Evolutionary conservation across 2,888 invertebrate species (phyloP).

Genomic region (Oscheius sp.): DNA sequence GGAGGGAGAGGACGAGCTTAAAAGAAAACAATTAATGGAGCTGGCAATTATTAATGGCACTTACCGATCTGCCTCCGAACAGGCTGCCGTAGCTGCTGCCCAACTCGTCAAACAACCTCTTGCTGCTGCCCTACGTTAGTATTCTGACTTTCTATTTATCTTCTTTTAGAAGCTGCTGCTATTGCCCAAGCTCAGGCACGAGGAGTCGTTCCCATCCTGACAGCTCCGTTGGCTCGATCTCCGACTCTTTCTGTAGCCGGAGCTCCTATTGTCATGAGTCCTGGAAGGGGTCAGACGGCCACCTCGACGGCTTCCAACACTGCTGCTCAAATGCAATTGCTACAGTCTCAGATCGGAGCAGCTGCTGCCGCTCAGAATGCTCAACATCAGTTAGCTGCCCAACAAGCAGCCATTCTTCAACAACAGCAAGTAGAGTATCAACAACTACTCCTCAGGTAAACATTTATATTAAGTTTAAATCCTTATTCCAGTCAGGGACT

Average conservation of each 20-base stretch:
- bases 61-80: constrained; percentile 77
- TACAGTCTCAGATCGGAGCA: constrained; percentile 22
- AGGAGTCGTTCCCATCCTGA: constrained; percentile 32
- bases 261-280: constrained; percentile 62
- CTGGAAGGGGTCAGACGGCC: constrained; percentile 38
- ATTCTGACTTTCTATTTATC: background rate
- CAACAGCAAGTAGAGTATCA: constrained; percentile 54
- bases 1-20: constrained; percentile 98
- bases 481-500: constrained; percentile 26
- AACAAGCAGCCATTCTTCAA: constrained; percentile 51
- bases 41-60: constrained; percentile 99
- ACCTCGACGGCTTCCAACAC: constrained; percentile 17
- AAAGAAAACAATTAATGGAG: constrained; percentile 99
- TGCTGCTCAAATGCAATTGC: constrained; percentile 7
- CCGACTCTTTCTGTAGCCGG: constrained; percentile 53
- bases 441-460: constrained; percentile 54
- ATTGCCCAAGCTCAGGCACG: constrained; percentile 23
- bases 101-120: constrained; percentile 46
- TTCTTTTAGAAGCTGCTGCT: constrained; percentile 42
- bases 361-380: constrained; percentile 24
- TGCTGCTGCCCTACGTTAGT: constrained; percentile 47
- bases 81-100: constrained; percentile 44
- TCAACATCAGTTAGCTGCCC: constrained; percentile 34
- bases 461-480: background rate
- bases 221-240: constrained; percentile 36